phyloP scores from a whole-genome alignment of 1,140 invertebrate genomes.

The Sarcophaga peregrina region DNA sequence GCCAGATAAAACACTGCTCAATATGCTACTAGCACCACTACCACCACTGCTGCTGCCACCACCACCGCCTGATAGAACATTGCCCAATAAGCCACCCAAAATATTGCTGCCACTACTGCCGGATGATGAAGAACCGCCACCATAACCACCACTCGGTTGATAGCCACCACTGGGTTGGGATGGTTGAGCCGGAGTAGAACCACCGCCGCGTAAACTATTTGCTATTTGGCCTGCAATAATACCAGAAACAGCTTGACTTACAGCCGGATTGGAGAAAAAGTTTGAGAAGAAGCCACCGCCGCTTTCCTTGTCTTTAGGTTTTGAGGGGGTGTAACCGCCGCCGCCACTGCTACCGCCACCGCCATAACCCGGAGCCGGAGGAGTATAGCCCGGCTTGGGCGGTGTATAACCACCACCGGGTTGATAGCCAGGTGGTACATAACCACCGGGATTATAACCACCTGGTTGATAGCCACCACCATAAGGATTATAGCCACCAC shows the following conservation, averaged over 20 bases:
- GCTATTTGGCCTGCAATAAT: slow-evolving; percentile 64
- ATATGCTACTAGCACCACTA: slow-evolving; percentile 50
- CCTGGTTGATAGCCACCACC: slow-evolving; percentile 53
- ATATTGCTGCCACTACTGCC: slow-evolving; percentile 50
- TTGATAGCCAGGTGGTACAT: slow-evolving; percentile 54
- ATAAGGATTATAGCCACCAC: slow-evolving; percentile 48
- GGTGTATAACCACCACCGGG: slow-evolving; percentile 56
- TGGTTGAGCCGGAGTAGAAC: slow-evolving; percentile 11
- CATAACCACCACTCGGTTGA: slow-evolving; percentile 53
- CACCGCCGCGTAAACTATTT: slow-evolving; percentile 60
- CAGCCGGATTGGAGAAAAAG: slow-evolving; percentile 63
- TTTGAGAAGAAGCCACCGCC: slow-evolving; percentile 62
- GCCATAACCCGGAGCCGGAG: slow-evolving; percentile 44
- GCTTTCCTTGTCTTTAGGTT: slow-evolving; percentile 62
- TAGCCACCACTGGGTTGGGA: slow-evolving; percentile 45
- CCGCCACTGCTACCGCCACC: slow-evolving; percentile 29
- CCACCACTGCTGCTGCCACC: slow-evolving; percentile 48
- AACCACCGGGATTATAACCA: slow-evolving; percentile 46
- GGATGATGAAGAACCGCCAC: slow-evolving; percentile 51
- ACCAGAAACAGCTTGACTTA: slow-evolving; percentile 63
- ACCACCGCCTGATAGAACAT: slow-evolving; percentile 50
- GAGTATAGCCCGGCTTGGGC: slow-evolving; percentile 45
- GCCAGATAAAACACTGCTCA: slow-evolving; percentile 51
- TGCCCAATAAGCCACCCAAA: slow-evolving; percentile 50
- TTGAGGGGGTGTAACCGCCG: slow-evolving; percentile 44